phyloP scores from a whole-genome alignment of 2,113 vertebrate species.

The Nanorana parkeri region DNA sequence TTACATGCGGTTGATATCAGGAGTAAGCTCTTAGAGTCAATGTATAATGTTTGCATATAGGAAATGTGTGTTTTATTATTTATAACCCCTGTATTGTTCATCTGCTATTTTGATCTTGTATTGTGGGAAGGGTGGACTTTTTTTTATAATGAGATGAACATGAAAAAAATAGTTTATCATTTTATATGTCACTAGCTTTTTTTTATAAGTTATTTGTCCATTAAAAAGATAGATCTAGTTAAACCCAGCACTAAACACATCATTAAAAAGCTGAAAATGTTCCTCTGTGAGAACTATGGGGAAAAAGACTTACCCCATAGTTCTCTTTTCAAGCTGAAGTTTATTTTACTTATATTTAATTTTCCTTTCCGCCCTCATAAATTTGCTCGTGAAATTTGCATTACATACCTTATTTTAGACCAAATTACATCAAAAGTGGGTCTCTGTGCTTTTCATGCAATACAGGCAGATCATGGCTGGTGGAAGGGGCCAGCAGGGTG shows the following conservation, averaged over 20 bases:
- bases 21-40: conserved; percentile 11
- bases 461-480: no score
- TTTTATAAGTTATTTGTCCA: conserved; percentile 8
- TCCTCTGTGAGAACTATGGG: background rate
- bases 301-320: no score
- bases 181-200: conserved; percentile 1
- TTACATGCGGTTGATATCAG: conserved; percentile 24
- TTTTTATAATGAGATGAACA: conserved; percentile 37
- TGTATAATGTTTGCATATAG: conserved; percentile 47
- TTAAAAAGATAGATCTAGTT: conserved; percentile 28
- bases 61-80: conserved; percentile 53
- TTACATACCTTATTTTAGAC: no score
- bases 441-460: no score
- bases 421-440: no score
- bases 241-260: background rate
- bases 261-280: conserved; percentile 20
- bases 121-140: conserved; percentile 5
- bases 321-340: no score
- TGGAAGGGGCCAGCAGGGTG: no score
- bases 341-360: no score
- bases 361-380: no score
- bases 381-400: no score
- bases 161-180: conserved; percentile 29
- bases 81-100: conserved; percentile 32
- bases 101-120: conserved; percentile 2